These are phyloP conservation scores for Acanthisitta chloris DNA, from an alignment of 2,113 vertebrate species.

Conservation along the genomic window DNA sequence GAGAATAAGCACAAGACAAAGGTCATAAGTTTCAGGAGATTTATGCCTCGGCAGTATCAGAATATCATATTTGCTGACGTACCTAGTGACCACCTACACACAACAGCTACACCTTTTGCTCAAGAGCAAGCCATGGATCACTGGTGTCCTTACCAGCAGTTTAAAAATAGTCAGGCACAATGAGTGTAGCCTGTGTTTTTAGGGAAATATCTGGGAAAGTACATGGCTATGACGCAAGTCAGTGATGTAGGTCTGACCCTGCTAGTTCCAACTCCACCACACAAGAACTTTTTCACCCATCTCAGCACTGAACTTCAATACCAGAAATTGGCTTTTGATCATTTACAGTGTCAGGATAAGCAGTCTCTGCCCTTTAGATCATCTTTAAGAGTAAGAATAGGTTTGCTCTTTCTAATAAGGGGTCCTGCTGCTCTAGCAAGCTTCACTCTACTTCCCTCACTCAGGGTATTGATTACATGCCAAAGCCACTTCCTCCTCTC, in stretches of 20 bases:
- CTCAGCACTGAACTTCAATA: neutral
- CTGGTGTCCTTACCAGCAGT: neutral
- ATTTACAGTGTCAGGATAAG: neutral
- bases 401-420: slow-evolving; percentile 32
- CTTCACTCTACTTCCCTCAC: neutral
- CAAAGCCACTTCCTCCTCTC: slow-evolving; percentile 46
- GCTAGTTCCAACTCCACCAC: neutral
- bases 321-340: neutral
- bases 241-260: neutral
- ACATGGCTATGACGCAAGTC: fast-evolving
- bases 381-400: slow-evolving; percentile 8
- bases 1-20: neutral
- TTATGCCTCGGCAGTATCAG: neutral
- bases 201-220: neutral
- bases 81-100: neutral
- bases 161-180: neutral
- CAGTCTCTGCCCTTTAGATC: slow-evolving; percentile 52
- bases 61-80: neutral
- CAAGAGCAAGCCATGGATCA: neutral
- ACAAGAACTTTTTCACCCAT: neutral
- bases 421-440: slow-evolving; percentile 30
- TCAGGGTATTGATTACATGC: slow-evolving; percentile 67
- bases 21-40: neutral
- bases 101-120: neutral
- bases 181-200: neutral